These are phyloP conservation scores for Rhabdornis inornatus DNA, from an alignment of 2,113 vertebrate species.

Conservation along the genomic window DNA sequence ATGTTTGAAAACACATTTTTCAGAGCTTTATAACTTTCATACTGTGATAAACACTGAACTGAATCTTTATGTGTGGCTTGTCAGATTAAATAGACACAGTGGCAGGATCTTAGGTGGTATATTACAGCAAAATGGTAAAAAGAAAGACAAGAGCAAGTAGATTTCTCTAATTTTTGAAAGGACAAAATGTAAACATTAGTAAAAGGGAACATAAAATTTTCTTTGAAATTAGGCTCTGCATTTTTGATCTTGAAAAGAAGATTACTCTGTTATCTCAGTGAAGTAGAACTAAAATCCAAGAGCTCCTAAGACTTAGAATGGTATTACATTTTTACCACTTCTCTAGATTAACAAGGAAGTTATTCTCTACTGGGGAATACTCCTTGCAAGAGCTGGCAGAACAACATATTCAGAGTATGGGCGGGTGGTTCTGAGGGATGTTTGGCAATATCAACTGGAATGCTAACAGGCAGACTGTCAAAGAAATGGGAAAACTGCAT, in stretches of 20 bases:
- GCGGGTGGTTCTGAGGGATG: not conserved
- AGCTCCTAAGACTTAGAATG: not conserved
- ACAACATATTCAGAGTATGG: not conserved
- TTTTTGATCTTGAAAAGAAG: not conserved
- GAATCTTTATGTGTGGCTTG: constrained; percentile 33
- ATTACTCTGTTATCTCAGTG: not conserved
- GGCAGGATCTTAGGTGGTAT: not conserved
- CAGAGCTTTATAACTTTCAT: constrained; percentile 21
- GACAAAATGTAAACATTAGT: not conserved
- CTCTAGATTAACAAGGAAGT: not conserved
- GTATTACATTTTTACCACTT: not conserved
- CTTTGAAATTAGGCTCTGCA: not conserved
- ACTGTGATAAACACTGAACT: constrained; percentile 30
- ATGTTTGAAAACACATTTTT: constrained; percentile 37
- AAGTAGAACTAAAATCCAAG: not conserved
- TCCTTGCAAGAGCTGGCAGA: not conserved
- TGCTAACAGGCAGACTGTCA: not conserved
- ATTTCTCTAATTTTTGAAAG: not conserved
- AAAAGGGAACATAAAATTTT: not conserved
- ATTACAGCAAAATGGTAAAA: not conserved
- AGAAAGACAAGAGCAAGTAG: not conserved
- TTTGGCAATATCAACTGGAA: not conserved
- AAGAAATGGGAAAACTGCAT: not conserved
- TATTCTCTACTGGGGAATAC: not conserved
- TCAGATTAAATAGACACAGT: constrained; percentile 34